phyloP scores from a whole-genome alignment of 2,113 vertebrate species.

The Pyrgilauda ruficollis region DNA sequence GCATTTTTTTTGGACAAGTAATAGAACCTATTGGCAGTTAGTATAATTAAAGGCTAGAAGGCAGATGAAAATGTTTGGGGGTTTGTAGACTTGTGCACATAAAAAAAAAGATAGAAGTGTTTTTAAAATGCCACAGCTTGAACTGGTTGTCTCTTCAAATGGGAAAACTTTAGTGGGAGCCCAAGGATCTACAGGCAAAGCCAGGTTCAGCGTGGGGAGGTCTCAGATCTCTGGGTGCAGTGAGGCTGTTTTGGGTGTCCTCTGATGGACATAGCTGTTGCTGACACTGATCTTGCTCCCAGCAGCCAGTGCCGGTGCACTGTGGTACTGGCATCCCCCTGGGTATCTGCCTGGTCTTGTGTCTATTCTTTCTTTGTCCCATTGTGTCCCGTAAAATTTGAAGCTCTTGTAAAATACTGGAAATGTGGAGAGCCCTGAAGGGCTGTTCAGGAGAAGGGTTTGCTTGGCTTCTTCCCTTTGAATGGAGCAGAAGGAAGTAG shows the following conservation, averaged over 20 bases:
- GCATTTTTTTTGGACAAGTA: conserved; percentile 60
- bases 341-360: background rate
- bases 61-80: conserved; percentile 61
- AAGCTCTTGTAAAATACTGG: background rate
- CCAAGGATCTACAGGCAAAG: conserved; percentile 2
- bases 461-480: background rate
- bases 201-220: background rate
- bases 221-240: background rate
- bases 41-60: conserved; percentile 69
- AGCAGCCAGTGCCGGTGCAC: background rate
- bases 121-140: background rate
- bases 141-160: background rate
- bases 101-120: background rate
- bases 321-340: background rate
- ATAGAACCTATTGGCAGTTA: conserved; percentile 59
- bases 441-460: background rate
- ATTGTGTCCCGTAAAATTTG: accelerated
- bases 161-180: background rate
- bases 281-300: background rate
- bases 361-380: background rate
- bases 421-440: background rate
- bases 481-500: background rate
- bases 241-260: background rate
- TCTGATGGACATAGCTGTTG: background rate
- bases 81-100: background rate